A percentile compares a stretch with the other conserved stretches of the same genome.
These are phyloP conservation scores for Ophthalmolycus amberensis DNA, from an alignment of 2,113 vertebrate genomes.

Conservation along the genomic window DNA sequence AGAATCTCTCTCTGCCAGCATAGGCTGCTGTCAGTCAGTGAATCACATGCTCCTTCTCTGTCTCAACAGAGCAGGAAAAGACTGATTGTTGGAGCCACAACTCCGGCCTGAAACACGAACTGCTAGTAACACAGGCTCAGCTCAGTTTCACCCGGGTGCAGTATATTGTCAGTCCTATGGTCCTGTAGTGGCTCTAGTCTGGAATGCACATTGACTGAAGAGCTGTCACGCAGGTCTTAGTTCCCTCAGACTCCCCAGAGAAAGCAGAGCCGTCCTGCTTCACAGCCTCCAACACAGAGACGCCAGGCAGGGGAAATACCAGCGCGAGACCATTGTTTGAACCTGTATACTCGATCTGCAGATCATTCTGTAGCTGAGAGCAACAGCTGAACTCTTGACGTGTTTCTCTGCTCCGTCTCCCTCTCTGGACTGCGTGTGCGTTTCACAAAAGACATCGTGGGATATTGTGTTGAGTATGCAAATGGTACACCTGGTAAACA, in stretches of 20 bases:
- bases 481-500: background rate
- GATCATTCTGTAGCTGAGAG: slow-evolving; percentile 39
- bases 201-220: slow-evolving; percentile 51
- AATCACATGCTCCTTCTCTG: background rate
- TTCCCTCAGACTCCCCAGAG: slow-evolving; percentile 41
- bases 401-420: slow-evolving; percentile 35
- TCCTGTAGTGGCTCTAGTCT: slow-evolving; percentile 17
- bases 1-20: background rate
- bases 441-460: slow-evolving; percentile 11
- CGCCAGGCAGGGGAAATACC: slow-evolving; percentile 69
- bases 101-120: slow-evolving; percentile 15
- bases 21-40: slow-evolving; percentile 30
- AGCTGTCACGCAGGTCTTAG: slow-evolving; percentile 42
- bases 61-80: background rate
- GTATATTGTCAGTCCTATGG: slow-evolving; percentile 11
- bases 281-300: slow-evolving; percentile 41
- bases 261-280: slow-evolving; percentile 35
- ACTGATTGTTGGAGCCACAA: background rate
- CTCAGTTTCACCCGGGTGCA: background rate
- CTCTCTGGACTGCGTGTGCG: background rate
- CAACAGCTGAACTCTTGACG: slow-evolving; percentile 55
- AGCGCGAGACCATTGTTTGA: slow-evolving; percentile 69
- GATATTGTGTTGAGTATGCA: background rate
- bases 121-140: background rate
- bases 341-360: slow-evolving; percentile 49